These are phyloP conservation scores for Anhinga anhinga DNA, from an alignment of 2,113 vertebrate species.

Conservation along the genomic window DNA sequence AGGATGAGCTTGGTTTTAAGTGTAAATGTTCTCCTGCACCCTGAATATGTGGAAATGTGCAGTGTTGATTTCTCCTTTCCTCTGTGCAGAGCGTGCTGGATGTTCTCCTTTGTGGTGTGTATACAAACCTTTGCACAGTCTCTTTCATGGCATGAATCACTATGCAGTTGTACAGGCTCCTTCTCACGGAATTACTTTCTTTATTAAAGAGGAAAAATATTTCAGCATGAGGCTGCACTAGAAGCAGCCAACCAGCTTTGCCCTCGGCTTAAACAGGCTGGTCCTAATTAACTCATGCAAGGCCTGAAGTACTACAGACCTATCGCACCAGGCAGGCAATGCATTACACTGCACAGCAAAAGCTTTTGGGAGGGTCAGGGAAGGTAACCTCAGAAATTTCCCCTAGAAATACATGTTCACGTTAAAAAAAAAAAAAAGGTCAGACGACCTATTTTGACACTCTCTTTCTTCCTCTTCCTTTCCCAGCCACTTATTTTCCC, in stretches of 20 bases:
- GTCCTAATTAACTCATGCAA: background rate
- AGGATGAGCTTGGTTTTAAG: background rate
- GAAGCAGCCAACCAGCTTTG: background rate
- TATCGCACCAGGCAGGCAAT: background rate
- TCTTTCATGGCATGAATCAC: background rate
- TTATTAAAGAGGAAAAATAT: background rate
- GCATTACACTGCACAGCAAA: background rate
- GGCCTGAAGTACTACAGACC: background rate
- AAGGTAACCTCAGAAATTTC: background rate
- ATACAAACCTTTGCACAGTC: background rate
- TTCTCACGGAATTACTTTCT: background rate
- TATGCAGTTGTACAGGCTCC: background rate
- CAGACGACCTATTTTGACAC: background rate
- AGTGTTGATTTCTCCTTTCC: background rate
- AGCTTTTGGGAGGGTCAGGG: background rate
- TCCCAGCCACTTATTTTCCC: background rate
- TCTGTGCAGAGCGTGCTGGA: background rate
- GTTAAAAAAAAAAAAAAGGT: background rate
- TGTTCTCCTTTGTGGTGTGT: background rate
- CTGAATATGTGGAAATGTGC: background rate
- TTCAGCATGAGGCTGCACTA: background rate
- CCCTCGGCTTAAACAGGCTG: background rate
- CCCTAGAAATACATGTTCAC: background rate
- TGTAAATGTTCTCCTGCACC: background rate
- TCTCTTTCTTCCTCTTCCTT: background rate